Percentiles rank a stretch among this genome's conserved stretches.
phyloP scores from a whole-genome alignment of 2,888 invertebrate species.

The Branchellion lobata region DNA sequence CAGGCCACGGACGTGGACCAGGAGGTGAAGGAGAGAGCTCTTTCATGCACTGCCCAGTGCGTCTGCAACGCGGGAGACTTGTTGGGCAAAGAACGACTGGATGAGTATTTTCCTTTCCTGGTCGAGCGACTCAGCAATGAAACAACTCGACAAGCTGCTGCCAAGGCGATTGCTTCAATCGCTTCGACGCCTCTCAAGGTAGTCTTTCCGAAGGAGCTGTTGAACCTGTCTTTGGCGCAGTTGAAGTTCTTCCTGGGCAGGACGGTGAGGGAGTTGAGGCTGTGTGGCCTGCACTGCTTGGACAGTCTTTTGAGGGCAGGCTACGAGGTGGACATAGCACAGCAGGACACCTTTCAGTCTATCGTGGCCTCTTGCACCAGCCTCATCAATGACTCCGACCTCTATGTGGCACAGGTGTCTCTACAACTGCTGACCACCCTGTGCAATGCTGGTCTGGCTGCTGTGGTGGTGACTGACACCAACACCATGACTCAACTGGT shows the following conservation, averaged over 20 bases:
- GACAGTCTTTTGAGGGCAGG: constrained; percentile 82
- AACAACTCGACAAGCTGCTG: constrained; percentile 91
- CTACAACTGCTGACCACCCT: constrained; percentile 60
- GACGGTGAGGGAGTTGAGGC: constrained; percentile 89
- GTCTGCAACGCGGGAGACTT: constrained; percentile 87
- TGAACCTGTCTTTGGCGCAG: constrained; percentile 85
- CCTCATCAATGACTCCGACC: constrained; percentile 85
- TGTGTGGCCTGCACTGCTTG: constrained; percentile 82
- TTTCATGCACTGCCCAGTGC: constrained; percentile 86
- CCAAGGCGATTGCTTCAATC: constrained; percentile 90
- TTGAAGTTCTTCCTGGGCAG: constrained; percentile 90
- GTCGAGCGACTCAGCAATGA: constrained; percentile 92
- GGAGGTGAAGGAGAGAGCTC: constrained; percentile 96
- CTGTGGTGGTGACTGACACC: constrained; percentile 55
- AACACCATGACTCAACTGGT: constrained; percentile 70
- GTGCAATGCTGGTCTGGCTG: constrained; percentile 57
- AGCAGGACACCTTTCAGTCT: constrained; percentile 74
- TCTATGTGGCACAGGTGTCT: constrained; percentile 86
- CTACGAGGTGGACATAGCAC: constrained; percentile 60
- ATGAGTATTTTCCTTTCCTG: constrained; percentile 85
- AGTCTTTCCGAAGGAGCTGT: constrained; percentile 75
- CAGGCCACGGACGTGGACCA: constrained; percentile 96
- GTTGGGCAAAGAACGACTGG: constrained; percentile 72
- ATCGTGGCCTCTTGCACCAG: constrained; percentile 86
- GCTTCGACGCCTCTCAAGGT: constrained; percentile 78